Percentiles rank a stretch among this genome's conserved stretches.
phyloP scores from a whole-genome alignment of 2,113 vertebrate species.

The Campylorhamphus procurvoides region DNA sequence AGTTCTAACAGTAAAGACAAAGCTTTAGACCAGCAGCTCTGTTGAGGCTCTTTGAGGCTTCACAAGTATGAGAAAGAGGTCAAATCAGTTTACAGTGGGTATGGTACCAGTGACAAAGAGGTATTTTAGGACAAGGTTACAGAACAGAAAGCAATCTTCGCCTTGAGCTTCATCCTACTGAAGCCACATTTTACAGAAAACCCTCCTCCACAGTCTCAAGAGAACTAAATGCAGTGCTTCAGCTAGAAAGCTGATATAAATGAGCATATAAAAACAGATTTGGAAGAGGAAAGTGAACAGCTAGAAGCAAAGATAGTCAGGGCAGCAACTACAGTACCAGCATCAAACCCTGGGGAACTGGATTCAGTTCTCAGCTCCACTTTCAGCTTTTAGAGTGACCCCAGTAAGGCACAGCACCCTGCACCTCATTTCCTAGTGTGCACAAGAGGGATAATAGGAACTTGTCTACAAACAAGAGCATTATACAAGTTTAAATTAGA shows the following conservation, averaged over 20 bases:
- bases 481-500: not conserved
- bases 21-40: not conserved
- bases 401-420: not conserved
- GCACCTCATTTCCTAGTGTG: not conserved
- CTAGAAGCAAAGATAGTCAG: not conserved
- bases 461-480: not conserved
- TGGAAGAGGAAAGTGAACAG: not conserved
- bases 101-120: not conserved
- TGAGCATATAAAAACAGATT: not conserved
- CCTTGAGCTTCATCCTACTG: not conserved
- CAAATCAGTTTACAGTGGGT: not conserved
- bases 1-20: not conserved
- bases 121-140: constrained; percentile 15
- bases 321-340: not conserved
- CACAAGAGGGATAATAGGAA: not conserved
- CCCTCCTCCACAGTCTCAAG: not conserved
- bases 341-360: not conserved
- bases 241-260: not conserved
- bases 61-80: not conserved
- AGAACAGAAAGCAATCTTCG: not conserved
- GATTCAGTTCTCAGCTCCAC: not conserved
- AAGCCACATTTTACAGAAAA: not conserved
- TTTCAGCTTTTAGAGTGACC: not conserved
- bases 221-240: not conserved
- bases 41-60: not conserved